Evolutionary conservation across 2,113 vertebrate species (phyloP).

Genomic region (Bombycilla garrulus): DNA sequence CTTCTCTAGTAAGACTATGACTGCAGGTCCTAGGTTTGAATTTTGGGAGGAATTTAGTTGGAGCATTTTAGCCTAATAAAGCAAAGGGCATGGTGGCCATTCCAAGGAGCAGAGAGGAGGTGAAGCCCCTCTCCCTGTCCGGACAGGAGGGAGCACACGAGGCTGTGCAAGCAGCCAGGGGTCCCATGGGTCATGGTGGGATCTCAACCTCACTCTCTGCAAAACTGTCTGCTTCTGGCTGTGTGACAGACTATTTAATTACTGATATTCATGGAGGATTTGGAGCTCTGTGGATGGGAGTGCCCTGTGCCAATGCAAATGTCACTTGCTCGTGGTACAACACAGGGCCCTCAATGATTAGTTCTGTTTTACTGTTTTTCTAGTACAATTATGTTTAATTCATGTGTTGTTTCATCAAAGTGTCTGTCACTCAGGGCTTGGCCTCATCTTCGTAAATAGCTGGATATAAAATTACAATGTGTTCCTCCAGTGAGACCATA

Average conservation of each 20-base stretch:
- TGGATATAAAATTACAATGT: slow-evolving; percentile 56
- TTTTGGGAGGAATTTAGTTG: not conserved
- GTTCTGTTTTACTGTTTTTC: slow-evolving; percentile 48
- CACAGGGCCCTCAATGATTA: not conserved
- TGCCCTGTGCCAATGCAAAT: slow-evolving; percentile 39
- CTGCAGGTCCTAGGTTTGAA: not conserved
- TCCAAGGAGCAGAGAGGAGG: not conserved
- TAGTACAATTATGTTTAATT: slow-evolving; percentile 54
- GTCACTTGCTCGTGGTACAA: not conserved
- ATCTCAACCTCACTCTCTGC: not conserved
- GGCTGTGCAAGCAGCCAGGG: accelerated
- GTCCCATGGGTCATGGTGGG: accelerated
- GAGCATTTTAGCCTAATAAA: not conserved
- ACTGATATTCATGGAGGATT: not conserved
- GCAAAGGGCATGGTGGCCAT: not conserved
- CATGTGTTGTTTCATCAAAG: slow-evolving; percentile 51
- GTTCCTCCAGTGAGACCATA: slow-evolving; percentile 29
- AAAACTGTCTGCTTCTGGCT: not conserved
- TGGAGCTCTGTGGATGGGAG: not conserved
- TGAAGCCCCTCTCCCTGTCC: not conserved
- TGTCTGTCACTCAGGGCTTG: slow-evolving; percentile 42
- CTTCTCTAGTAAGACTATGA: not conserved
- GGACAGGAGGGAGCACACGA: accelerated
- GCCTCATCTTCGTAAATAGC: slow-evolving; percentile 52
- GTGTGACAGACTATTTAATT: not conserved